These are phyloP conservation scores for Rhimphoctona megacephalus DNA, from an alignment of 2,888 invertebrate genomes.

Conservation along the genomic window DNA sequence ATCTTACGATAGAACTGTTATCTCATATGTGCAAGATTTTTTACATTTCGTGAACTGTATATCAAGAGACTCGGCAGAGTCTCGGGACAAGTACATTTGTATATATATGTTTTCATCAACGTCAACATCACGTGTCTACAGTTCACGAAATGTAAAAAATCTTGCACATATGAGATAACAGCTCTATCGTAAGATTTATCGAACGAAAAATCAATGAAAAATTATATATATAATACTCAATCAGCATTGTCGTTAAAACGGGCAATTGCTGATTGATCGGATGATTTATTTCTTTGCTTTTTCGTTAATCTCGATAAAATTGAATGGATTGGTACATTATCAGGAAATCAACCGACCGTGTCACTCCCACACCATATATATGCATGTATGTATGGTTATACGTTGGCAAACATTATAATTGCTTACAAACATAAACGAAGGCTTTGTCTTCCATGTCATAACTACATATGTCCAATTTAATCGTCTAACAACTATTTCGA, in stretches of 20 bases:
- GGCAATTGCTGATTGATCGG: conserved; percentile 69
- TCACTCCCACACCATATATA: conserved; percentile 47
- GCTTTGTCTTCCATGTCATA: conserved; percentile 77
- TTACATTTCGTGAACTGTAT: conserved; percentile 16
- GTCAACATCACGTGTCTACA: neutral
- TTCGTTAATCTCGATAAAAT: conserved; percentile 35
- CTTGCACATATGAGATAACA: conserved; percentile 41
- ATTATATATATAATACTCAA: conserved; percentile 37
- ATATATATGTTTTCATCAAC: conserved; percentile 24
- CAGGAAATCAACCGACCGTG: conserved; percentile 64
- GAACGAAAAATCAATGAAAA: conserved; percentile 40
- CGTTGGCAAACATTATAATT: conserved; percentile 69
- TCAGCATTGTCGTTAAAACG: conserved; percentile 71
- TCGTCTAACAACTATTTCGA: conserved; percentile 62
- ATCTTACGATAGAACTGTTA: conserved; percentile 31
- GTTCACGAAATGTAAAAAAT: conserved; percentile 32
- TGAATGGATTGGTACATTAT: conserved; percentile 54
- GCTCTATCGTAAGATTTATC: conserved; percentile 19
- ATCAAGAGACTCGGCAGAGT: no score
- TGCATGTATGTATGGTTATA: conserved; percentile 42
- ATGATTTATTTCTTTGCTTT: conserved; percentile 48
- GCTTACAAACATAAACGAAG: conserved; percentile 77
- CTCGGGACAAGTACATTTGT: no score
- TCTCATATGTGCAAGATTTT: conserved; percentile 40
- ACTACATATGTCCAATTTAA: conserved; percentile 71